phyloP scores from a whole-genome alignment of 2,797 vertebrate genomes.

The Falco rusticolus region DNA sequence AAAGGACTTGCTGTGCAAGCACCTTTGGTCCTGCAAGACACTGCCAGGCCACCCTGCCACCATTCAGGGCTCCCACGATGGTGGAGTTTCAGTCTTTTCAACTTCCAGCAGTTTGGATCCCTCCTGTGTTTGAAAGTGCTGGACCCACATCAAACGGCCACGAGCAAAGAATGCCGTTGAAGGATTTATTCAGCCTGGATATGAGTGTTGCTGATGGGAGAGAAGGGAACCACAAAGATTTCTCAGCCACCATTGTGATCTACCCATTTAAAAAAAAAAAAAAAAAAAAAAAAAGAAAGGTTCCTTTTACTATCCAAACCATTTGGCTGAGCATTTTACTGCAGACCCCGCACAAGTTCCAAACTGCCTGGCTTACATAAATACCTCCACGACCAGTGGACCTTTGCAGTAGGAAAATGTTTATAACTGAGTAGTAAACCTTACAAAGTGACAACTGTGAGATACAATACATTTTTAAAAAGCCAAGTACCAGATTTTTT shows the following conservation, averaged over 20 bases:
- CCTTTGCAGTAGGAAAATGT: not conserved
- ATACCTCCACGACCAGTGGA: not conserved
- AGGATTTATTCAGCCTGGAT: slow-evolving; percentile 73
- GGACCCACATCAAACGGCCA: slow-evolving; percentile 72
- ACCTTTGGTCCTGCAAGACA: not conserved
- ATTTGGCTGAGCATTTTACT: slow-evolving; percentile 41
- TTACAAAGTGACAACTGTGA: not conserved
- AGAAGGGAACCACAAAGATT: slow-evolving; percentile 45
- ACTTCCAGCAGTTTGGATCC: slow-evolving; percentile 57
- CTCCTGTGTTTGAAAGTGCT: slow-evolving; percentile 72
- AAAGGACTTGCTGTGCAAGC: not conserved
- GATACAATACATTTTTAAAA: not conserved
- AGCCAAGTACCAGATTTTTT: not conserved
- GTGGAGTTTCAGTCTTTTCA: slow-evolving; percentile 44
- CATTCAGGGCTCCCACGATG: not conserved
- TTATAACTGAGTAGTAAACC: not conserved
- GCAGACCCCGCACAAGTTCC: slow-evolving; percentile 11
- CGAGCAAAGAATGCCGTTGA: slow-evolving; percentile 58
- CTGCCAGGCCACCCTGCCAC: not conserved
- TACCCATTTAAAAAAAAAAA: not conserved
- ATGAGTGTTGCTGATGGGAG: slow-evolving; percentile 59
- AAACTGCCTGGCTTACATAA: slow-evolving; percentile 29
- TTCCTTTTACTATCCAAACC: slow-evolving; percentile 28
- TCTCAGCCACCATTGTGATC: slow-evolving; percentile 39
- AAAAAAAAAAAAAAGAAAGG: not conserved